Base-by-base conservation (phyloP, 2,113 vertebrate genomes). In the Saguinus imperator region DNA sequence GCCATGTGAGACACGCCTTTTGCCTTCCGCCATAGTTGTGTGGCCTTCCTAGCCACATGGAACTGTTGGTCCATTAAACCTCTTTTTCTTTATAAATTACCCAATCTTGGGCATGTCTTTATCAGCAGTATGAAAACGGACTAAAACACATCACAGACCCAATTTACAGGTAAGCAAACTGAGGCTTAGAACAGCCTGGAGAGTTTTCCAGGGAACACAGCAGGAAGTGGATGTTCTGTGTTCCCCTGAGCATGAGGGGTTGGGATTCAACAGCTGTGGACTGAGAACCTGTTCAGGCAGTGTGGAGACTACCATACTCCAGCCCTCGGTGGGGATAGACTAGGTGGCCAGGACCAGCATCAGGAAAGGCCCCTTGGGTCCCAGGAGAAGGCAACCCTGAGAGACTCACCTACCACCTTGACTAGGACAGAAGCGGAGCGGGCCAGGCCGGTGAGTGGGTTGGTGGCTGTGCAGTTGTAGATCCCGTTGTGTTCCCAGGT, bases 321-420 rank as follows among this genome's bases (percentile, higher is more conserved):
- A 21, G 25, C 20, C 75, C 27, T 17, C 13, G 25, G 23, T 1
- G 40, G 57, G 5, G n/a, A 35, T 40, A 43, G 72, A 27, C 5
- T 11, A 48, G 40, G 50, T 14, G 2, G 37, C 68, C 3, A 3
- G 12, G 48, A 48, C 40, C 27, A 21, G 18, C 82, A 12, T 21
- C 0, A 6, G 76, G 61, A 52, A 50, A 91, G 64, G 57, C 55
- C 43, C 2, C 48, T 4, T 9, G 35, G 23, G 29, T 35, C 64
- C 61, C n/a, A 32, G 20, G 17, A 8, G 14, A 87, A 16, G 35
- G 35, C 0, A 0, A 18, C 1, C 32, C 43, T 5, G 73, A 21
- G n/a, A 57, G 55, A 96, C 96, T 97, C 90, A 97, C 94, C 95
- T 23, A 27, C n/a, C 76, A 95, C 52, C 5, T 7, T 77, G 94